Conservation (phyloP, 2,888 invertebrate genomes). For the Thera obeliscata region DNA sequence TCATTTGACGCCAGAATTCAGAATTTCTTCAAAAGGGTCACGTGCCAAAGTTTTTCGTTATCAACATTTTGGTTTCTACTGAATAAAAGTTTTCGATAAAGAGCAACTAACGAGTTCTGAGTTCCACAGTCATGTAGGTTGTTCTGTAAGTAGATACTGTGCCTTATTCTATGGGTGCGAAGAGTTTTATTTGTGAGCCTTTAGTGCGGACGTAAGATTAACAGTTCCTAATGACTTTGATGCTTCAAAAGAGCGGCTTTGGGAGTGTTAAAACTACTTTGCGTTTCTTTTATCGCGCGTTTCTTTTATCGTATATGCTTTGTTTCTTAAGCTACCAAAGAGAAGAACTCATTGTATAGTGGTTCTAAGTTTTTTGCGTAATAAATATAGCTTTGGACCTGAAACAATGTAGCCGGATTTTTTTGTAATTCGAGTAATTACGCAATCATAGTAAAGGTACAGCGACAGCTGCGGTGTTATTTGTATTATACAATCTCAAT, state of each 20-base stretch:
- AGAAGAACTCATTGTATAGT: not conserved
- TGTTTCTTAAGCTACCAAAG: not conserved
- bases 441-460: too few species aligned
- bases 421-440: too few species aligned
- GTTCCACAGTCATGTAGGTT: constrained; percentile 51
- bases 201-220: constrained; percentile 53
- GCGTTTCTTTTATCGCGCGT: constrained; percentile 9
- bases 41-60: constrained; percentile 64
- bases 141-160: constrained; percentile 23
- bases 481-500: too few species aligned
- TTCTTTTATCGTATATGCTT: constrained; percentile 6
- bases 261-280: constrained; percentile 1
- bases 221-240: constrained; percentile 56
- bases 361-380: too few species aligned
- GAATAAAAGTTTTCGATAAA: constrained; percentile 63
- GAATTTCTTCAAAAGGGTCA: constrained; percentile 57
- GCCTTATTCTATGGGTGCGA: constrained; percentile 14
- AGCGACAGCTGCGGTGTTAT: too few species aligned
- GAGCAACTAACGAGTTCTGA: constrained; percentile 68
- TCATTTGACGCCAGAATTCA: constrained; percentile 8
- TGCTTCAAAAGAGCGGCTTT: constrained; percentile 28
- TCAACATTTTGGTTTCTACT: constrained; percentile 54
- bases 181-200: constrained; percentile 51
- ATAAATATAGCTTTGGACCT: too few species aligned
- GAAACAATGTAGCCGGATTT: too few species aligned